Percentiles rank a stretch among this genome's conserved stretches.
phyloP scores from a whole-genome alignment of 2,888 invertebrate genomes.

The Sminthurides aquaticus region DNA sequence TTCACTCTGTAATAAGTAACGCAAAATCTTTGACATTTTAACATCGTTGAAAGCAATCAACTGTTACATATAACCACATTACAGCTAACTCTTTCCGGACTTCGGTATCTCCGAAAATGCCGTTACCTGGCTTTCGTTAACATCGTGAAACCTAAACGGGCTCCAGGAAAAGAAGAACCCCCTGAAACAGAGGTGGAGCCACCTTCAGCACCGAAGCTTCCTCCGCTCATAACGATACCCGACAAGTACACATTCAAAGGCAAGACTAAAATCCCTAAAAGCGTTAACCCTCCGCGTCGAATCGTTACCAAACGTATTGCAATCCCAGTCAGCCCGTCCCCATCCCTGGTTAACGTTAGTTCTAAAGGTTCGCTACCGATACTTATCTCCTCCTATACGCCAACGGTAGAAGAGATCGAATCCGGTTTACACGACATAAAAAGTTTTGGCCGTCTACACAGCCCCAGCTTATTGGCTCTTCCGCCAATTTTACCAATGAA shows the following conservation, averaged over 20 bases:
- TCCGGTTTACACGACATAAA: background rate
- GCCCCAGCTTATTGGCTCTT: background rate
- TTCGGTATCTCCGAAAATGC: slow-evolving; percentile 2
- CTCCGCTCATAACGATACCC: background rate
- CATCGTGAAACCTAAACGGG: background rate
- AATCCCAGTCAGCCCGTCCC: background rate
- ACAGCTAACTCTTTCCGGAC: slow-evolving; percentile 8
- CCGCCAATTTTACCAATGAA: slow-evolving; percentile 4
- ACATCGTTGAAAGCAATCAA: too few relatives aligned
- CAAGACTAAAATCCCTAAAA: background rate
- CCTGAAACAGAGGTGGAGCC: background rate
- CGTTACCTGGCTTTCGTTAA: slow-evolving; percentile 2
- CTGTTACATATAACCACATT: background rate
- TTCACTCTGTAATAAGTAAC: too few relatives aligned
- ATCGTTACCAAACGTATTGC: background rate
- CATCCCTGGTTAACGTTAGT: background rate
- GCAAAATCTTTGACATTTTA: too few relatives aligned
- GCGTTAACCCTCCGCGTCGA: background rate
- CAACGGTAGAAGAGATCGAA: background rate
- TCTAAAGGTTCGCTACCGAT: slow-evolving; percentile 3
- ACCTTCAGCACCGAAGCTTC: background rate
- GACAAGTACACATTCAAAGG: slow-evolving; percentile 1
- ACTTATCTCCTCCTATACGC: slow-evolving; percentile 2
- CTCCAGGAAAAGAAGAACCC: background rate
- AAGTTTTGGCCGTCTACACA: background rate